A percentile compares a stretch with the other conserved stretches of the same genome.
Conservation (phyloP, 2,113 vertebrate genomes). For the Hoplias malabaricus region DNA sequence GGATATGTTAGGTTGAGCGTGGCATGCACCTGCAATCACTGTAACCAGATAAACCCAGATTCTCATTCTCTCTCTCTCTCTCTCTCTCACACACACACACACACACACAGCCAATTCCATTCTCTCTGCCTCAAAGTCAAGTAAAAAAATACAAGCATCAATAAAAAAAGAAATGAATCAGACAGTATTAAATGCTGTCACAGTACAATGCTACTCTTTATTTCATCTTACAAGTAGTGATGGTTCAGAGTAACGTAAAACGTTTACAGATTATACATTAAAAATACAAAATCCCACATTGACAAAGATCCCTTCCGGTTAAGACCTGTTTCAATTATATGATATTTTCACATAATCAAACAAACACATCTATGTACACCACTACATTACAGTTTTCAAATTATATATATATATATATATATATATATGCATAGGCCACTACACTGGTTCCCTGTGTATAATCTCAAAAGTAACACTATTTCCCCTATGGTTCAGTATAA, state of each 20-base stretch:
- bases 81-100: slow-evolving; percentile 51
- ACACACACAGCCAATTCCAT: slow-evolving; percentile 43
- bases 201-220: neutral
- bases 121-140: neutral
- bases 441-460: too few species aligned
- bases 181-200: neutral
- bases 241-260: neutral
- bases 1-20: slow-evolving; percentile 34
- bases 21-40: slow-evolving; percentile 47
- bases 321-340: too few species aligned
- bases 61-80: slow-evolving; percentile 49
- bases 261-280: neutral
- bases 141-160: slow-evolving; percentile 11
- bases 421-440: too few species aligned
- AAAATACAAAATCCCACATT: neutral
- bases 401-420: too few species aligned
- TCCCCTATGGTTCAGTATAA: too few species aligned
- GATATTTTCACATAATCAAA: too few species aligned
- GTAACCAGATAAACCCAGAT: slow-evolving; percentile 21
- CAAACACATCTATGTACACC: too few species aligned
- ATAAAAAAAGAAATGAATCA: neutral
- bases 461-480: too few species aligned
- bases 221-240: neutral
- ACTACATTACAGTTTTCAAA: too few species aligned
- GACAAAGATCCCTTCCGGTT: too few species aligned